Conservation (phyloP, 2,888 invertebrate species). For the Cyclophora albipunctata region DNA sequence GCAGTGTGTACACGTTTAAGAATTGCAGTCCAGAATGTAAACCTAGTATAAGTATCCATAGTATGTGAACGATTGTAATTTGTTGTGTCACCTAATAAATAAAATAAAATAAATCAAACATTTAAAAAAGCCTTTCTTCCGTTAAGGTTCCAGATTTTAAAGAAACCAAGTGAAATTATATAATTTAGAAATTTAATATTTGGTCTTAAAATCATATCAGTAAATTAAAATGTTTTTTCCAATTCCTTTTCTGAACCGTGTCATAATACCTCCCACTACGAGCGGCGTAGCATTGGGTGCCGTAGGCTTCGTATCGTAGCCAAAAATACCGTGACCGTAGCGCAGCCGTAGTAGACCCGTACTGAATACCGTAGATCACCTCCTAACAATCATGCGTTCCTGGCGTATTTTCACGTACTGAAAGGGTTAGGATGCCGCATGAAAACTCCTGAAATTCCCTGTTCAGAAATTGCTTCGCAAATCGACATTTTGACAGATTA, state of each 20-base stretch:
- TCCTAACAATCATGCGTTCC: slow-evolving; percentile 40
- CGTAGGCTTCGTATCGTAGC: not conserved
- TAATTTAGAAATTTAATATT: no score
- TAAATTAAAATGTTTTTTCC: no score
- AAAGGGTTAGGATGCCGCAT: slow-evolving; percentile 55
- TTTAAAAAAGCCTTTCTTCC: no score
- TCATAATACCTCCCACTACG: not conserved
- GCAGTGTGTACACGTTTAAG: no score
- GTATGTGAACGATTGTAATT: no score
- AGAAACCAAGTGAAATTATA: no score
- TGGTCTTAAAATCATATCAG: no score
- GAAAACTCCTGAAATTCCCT: slow-evolving; percentile 23
- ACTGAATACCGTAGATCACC: slow-evolving; percentile 29
- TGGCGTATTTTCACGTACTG: slow-evolving; percentile 61
- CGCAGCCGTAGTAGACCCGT: slow-evolving; percentile 10
- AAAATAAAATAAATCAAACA: no score
- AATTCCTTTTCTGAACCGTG: not conserved
- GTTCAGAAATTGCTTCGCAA: not conserved
- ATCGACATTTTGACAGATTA: not conserved
- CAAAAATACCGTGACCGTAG: slow-evolving; percentile 10
- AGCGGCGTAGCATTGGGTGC: not conserved
- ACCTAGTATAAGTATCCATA: no score
- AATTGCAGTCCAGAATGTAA: no score
- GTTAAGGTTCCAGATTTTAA: no score
- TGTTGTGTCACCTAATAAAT: no score